Base-by-base conservation (phyloP, 2,888 invertebrate genomes). In the Gryllus longicercus region DNA sequence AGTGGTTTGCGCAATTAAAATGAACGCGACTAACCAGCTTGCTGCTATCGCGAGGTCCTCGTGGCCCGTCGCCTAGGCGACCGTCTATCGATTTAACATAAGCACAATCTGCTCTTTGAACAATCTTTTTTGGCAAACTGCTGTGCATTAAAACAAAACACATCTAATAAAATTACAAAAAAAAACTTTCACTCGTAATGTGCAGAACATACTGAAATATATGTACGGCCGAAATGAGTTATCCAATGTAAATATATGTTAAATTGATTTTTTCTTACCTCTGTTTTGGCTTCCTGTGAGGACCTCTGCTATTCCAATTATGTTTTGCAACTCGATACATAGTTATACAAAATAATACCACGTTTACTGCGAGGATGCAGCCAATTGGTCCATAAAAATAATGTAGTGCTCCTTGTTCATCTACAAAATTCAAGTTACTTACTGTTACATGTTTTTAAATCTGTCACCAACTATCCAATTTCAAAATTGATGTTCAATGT, bases 361-460 rank as follows among this genome's bases (percentile, higher is more conserved):
- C 83, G 84, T 92, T 91, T 78, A 86, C 86, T 12, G 89, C 82
- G 3, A 91, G 87, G 51, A 91, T 88, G 23, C 90, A 83, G 3
- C 90, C 90, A 74, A 91, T 89, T 12, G 91, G 91, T 23, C 90
- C 89, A 86, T 91, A 92, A 86, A 92, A 92, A 84, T 91, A 92
- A 16, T 90, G 90, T 84, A 91, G 85, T 3, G 91, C 90, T 79
- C 90, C 81, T 74, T 78, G 79, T 74, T 81, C 76, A 75, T 77
- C 82, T 82, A 76, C 5, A 79, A 82, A 78, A 25, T 50, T 23
- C 18, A 75, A 74, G 18, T 74, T 74, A 74, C 74, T 74, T 74
- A 14, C 23, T 74, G 23, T 74, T 8, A 0, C 11, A 11, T 14
- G 16, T 74, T 12, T 21, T 74, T n/a, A 74, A 74, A 14, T 74